Conservation (phyloP, 1,140 invertebrate genomes). For the Trigoniulus corallinus region DNA sequence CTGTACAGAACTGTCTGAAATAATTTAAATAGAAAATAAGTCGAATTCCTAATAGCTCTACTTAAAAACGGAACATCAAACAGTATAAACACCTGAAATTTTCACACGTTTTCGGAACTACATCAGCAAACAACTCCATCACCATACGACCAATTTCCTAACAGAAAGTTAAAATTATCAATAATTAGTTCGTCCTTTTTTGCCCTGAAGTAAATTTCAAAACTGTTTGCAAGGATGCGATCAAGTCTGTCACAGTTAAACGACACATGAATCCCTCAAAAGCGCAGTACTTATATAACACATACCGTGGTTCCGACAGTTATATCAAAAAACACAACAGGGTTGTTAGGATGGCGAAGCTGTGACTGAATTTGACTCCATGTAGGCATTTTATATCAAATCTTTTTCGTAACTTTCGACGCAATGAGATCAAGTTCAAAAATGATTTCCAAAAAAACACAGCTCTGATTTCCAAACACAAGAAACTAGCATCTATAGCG, state of each 20-base stretch:
- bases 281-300: not conserved
- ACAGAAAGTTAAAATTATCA: not conserved
- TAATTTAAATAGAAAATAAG: constrained; percentile 5
- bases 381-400: constrained; percentile 68
- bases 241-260: not conserved
- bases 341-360: constrained; percentile 77
- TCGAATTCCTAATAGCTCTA: constrained; percentile 4
- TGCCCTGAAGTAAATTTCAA: no score
- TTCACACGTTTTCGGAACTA: constrained; percentile 93
- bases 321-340: constrained; percentile 72
- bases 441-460: no score
- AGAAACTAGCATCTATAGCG: no score
- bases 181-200: not conserved
- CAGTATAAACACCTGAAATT: constrained; percentile 52
- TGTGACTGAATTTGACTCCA: constrained; percentile 88
- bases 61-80: constrained; percentile 5
- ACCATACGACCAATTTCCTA: constrained; percentile 80
- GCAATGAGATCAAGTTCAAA: no score
- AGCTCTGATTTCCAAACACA: no score
- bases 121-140: constrained; percentile 91
- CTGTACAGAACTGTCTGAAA: constrained; percentile 86
- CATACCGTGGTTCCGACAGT: constrained; percentile 44
- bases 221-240: no score
- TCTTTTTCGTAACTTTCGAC: no score
- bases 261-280: no score